A percentile compares a stretch with the other conserved stretches of the same genome.
These are phyloP conservation scores for Budorcas taxicolor DNA, from an alignment of 2,113 vertebrate species.

Conservation along the genomic window DNA sequence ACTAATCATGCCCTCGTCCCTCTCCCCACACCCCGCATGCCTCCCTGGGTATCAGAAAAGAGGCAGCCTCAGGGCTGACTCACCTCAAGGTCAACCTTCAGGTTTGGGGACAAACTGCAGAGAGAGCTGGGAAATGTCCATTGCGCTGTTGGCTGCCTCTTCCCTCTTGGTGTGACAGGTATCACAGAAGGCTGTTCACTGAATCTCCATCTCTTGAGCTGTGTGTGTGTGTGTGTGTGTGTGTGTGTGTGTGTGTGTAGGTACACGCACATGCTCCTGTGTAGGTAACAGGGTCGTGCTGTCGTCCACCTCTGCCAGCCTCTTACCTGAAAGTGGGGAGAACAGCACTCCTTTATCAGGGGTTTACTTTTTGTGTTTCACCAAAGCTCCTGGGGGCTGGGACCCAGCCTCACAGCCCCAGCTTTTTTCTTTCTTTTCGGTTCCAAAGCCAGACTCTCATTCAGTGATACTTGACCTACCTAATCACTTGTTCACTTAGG, in stretches of 20 bases:
- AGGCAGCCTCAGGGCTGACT: background rate
- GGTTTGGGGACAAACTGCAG: background rate
- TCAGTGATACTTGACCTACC: background rate
- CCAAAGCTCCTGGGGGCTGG: background rate
- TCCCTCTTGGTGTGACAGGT: background rate
- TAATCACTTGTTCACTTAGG: background rate
- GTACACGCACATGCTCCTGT: background rate
- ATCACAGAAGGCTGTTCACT: background rate
- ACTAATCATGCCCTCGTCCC: background rate
- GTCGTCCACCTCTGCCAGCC: background rate
- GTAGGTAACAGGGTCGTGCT: background rate
- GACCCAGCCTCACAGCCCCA: background rate
- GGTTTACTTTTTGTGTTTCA: background rate
- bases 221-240: background rate
- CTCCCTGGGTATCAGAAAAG: background rate
- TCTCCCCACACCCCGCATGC: fast-evolving
- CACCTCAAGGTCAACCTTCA: background rate
- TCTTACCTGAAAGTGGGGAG: background rate
- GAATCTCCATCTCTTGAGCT: background rate
- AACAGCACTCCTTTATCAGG: background rate
- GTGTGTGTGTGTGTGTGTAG: background rate
- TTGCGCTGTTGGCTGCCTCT: background rate
- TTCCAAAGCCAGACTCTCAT: background rate
- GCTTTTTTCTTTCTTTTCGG: background rate
- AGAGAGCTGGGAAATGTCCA: background rate